Evolutionary conservation across 2,113 vertebrate genomes (phyloP), one percentile per base, ranked within the genome.

Genomic region (Uria aalge): DNA sequence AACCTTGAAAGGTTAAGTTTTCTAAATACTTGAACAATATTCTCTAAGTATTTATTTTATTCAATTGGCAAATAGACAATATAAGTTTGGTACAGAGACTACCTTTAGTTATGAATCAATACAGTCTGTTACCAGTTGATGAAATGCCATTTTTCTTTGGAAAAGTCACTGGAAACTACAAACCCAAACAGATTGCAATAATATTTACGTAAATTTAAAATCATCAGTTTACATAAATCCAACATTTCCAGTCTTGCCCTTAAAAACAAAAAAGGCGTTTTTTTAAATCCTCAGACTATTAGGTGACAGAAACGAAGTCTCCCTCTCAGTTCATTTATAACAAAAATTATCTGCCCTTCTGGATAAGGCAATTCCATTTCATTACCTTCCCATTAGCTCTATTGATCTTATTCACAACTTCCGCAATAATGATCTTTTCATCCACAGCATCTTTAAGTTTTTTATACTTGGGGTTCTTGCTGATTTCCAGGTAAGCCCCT

Each of bases 401-500:
- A 86, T 99, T 99, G 76, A 99, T 99, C 98, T 99, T 99, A 98
- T 99, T 99, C 75, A 99, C 99, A 79, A 99, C 98, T 88, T 99
- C 99, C 12, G 99, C 99, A 94, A 99, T 98, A 85, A 99, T 99
- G 55, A 99, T 99, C 97, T 99, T 99, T 80, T 99, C 99, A 52
- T 99, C 99, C 94, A 99, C 97, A 1, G 98, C 97, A 69, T 98
- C 99, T 97, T 98, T 99, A 43, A 99, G 99, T 53, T 99, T 99
- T 96, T 99, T 99, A 95, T 99, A 99, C 95, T 99, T 99, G 69
- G 99, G 99, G 96, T 99, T 99, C 97, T 99, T 99, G 82, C 97
- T 98, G 95, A 99, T 99, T 98, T 99, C 99, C 98, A 99, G 67
- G 97, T 99, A 99, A 98, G 99, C 99, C 43, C 99, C 99, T 98